Conservation (phyloP, 2,888 invertebrate species). For the Rhamnusium bicolor region DNA sequence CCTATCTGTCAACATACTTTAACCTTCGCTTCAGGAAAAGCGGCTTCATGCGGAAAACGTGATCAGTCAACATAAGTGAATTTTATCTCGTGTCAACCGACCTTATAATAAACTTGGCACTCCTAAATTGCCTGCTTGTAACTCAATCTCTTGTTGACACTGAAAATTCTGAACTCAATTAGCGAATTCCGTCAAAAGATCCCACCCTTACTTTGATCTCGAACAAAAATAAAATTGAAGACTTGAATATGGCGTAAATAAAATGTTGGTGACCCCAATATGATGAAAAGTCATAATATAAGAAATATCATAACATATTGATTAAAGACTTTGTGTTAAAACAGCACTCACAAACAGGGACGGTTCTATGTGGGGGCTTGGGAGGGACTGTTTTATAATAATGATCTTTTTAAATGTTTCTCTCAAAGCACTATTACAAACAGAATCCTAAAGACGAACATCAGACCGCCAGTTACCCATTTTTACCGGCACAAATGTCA, state of each 20-base stretch:
- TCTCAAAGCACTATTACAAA: too few species aligned
- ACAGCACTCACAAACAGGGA: too few species aligned
- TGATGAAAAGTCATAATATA: not conserved
- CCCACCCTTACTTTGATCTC: conserved; percentile 45
- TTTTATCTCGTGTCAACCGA: conserved; percentile 61
- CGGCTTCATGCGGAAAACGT: conserved; percentile 62
- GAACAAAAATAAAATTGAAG: conserved; percentile 41
- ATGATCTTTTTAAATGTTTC: too few species aligned
- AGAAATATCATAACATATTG: too few species aligned
- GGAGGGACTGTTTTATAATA: too few species aligned
- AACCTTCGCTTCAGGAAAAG: conserved; percentile 60
- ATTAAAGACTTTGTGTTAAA: too few species aligned
- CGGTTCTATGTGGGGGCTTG: too few species aligned
- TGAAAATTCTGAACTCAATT: conserved; percentile 58
- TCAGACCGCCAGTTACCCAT: too few species aligned
- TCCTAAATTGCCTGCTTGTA: conserved; percentile 57
- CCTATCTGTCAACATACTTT: conserved; percentile 65
- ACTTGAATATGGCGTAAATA: conserved; percentile 13
- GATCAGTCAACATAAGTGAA: conserved; percentile 66
- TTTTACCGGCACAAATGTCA: too few species aligned
- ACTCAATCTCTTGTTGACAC: conserved; percentile 58
- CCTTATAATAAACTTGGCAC: conserved; percentile 59
- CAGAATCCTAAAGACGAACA: too few species aligned
- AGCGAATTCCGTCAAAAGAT: conserved; percentile 48
- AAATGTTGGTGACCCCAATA: not conserved